Evolutionary conservation across 2,113 vertebrate species (phyloP), one percentile per base, ranked within the genome.

Genomic region (Etheostoma cragini): DNA sequence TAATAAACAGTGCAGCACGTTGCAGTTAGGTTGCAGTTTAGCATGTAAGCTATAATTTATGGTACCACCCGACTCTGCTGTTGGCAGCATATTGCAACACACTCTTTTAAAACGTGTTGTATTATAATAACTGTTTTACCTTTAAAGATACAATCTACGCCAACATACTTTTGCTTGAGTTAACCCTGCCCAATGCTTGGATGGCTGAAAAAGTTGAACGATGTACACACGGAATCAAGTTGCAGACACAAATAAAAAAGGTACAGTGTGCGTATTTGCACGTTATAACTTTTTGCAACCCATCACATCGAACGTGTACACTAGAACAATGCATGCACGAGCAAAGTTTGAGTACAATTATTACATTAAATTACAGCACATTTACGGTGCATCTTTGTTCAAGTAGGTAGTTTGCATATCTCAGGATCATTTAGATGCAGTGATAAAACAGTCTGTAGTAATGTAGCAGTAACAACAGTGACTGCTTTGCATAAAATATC

Each of bases 401-500:
- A 58, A 63, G 75, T 49, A 63, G 24, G 56, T 76, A 49, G 46
- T 78, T 69, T 71, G 64, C 42, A 63, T 47, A 26, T 64, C 68
- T 69, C 42, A 21, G 16, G 49, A 45, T 72, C 15, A 65, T 83
- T 78, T 58, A 22, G 50, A 83, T 64, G 66, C 22, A 19, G 22
- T 67, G 78, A 84, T 87, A 56, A 85, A 81, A 72, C 50, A 76
- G 76, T 60, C 15, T 57, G 74, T 73, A 19, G 50, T 73, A 57
- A 50, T 64, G 60, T 65, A 74, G 60, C 46, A 17, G 75, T 21
- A 47, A 35, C 61, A 80, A 54, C 76, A 68, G 35, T 46, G 45
- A 30, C 35, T 61, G 38, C 69, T 88, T 87, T 84, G 81, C 80
- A 87, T 87, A 76, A 80, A 81, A 78, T 65, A 80, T 87, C 83